These are phyloP conservation scores for Rambutsinella grinnellia DNA, from an alignment of 2,888 invertebrate genomes.

Conservation along the genomic window DNA sequence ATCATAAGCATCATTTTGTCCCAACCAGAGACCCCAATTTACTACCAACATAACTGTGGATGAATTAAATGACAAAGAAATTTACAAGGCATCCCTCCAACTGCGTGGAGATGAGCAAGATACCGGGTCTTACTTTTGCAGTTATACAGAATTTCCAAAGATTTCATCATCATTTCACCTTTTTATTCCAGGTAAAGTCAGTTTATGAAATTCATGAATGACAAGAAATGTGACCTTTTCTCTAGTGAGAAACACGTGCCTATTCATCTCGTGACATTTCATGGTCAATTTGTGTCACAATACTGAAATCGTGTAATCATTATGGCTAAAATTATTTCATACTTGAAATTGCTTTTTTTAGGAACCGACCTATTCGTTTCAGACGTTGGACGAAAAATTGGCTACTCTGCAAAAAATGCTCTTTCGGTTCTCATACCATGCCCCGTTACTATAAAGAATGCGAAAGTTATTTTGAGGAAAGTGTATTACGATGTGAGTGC, in stretches of 20 bases:
- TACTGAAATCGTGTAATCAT: too few species aligned
- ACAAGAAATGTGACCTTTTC: background rate
- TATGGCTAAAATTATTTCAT: too few species aligned
- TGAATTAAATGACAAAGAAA: constrained; percentile 12
- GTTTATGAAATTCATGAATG: background rate
- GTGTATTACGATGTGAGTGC: constrained; percentile 24
- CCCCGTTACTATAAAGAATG: constrained; percentile 30
- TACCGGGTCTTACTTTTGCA: constrained; percentile 35
- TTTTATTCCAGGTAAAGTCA: constrained; percentile 25
- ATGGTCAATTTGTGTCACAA: too few species aligned
- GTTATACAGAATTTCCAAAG: constrained; percentile 36
- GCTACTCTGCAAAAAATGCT: background rate
- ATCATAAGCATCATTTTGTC: background rate
- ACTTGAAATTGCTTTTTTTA: background rate
- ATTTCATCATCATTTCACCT: constrained; percentile 30
- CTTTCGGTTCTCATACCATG: constrained; percentile 25
- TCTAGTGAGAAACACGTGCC: too few species aligned
- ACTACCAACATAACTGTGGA: background rate
- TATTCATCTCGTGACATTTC: too few species aligned
- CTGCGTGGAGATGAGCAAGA: constrained; percentile 17
- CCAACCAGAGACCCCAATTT: constrained; percentile 25
- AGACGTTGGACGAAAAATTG: constrained; percentile 10
- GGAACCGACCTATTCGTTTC: constrained; percentile 34
- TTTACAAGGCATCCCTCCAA: constrained; percentile 23
- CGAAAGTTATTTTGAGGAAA: constrained; percentile 27